Evolutionary conservation across 2,113 vertebrate species (phyloP), one percentile per base, ranked within the genome.

Genomic region (Psettodes erumei): DNA sequence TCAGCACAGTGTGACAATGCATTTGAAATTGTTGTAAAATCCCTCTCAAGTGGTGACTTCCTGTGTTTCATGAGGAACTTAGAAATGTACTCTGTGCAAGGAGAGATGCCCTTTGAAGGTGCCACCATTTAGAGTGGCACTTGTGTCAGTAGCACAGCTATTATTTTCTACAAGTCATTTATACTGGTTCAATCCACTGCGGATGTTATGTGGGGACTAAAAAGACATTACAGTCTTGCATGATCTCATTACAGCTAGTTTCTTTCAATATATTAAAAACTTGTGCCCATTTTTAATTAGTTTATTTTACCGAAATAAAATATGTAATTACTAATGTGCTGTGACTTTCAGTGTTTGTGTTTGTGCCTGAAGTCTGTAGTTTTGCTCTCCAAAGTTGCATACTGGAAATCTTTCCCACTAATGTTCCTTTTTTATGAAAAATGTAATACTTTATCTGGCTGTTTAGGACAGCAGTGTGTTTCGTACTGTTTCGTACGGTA

Each of bases 241-340:
- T 94, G 92, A 92, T 64, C 67, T 91, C 88, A 88, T 93, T 90
- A 86, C 79, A 81, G 72, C 87, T 93, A 75, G 82, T 92, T 93
- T 80, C 88, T 91, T 94, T 92, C 71, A 90, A 81, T 89, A 90
- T 94, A 91, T 88, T 65, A 43, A 88, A 86, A 89, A 91, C 65
- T 77, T 87, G 88, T 92, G 92, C 90, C 83, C 72, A 88, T 93
- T 94, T 94, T 93, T 93, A 81, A 89, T 89, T 86, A 51, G 81
- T 91, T 92, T 91, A 91, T 91, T 93, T 90, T 90, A 90, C 59
- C 85, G 84, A 89, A 93, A 91, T 92, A 93, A 93, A 91, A 91
- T 59, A 88, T 89, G 88, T 91, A 84, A 90, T 91, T 91, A 90
- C 86, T 92, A 93, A 90, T 68, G 82, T 68, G 59, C 47, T 55